A percentile compares a stretch with the other conserved stretches of the same genome.
These are phyloP conservation scores for Ernsta delagoae DNA, from an alignment of 2,888 invertebrate genomes.

Conservation along the genomic window DNA sequence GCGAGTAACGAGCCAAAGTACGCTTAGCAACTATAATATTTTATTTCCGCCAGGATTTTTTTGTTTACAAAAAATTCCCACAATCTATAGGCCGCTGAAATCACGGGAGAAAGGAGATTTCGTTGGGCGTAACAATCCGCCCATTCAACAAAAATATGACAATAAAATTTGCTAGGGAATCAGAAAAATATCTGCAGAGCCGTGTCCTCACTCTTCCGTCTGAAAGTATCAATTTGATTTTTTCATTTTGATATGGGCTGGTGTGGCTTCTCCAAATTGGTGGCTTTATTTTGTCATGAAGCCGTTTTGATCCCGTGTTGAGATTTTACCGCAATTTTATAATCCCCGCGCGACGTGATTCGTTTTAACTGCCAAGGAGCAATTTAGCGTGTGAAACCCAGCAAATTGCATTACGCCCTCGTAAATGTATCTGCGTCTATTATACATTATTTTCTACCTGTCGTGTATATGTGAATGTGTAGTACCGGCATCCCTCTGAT, in stretches of 20 bases:
- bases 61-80: constrained; percentile 1
- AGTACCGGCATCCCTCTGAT: constrained; percentile 10
- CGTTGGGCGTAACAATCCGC: constrained; percentile 28
- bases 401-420: constrained; percentile 64
- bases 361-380: constrained; percentile 69
- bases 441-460: constrained; percentile 1
- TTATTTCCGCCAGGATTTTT: constrained; percentile 9
- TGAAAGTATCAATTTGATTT: constrained; percentile 37
- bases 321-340: constrained; percentile 70
- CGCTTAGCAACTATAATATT: not conserved
- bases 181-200: constrained; percentile 28
- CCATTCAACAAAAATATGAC: constrained; percentile 33
- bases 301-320: constrained; percentile 59
- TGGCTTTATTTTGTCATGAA: constrained; percentile 52
- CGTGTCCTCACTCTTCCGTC: not conserved
- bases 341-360: constrained; percentile 68
- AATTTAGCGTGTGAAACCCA: constrained; percentile 62
- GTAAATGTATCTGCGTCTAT: constrained; percentile 43
- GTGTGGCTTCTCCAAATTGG: constrained; percentile 46
- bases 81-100: constrained; percentile 11
- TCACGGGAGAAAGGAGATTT: constrained; percentile 28
- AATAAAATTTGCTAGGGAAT: constrained; percentile 29
- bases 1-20: not conserved
- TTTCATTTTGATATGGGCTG: constrained; percentile 34
- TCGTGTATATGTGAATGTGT: constrained; percentile 8